Percentiles rank a stretch among this genome's conserved stretches.
phyloP scores from a whole-genome alignment of 2,888 invertebrate genomes.

The Syritta pipiens region DNA sequence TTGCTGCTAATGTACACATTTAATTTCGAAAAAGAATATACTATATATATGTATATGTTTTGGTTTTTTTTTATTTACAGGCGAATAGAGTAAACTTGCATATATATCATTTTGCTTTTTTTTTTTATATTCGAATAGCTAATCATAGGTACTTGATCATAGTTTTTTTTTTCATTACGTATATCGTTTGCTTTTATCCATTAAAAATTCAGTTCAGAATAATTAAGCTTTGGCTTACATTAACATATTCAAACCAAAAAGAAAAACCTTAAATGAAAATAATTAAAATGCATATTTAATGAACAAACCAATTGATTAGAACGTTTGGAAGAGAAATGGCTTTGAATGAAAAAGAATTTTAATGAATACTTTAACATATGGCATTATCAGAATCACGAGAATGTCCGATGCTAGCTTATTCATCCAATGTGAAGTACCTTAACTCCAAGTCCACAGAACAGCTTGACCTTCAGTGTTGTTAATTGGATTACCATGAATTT shows the following conservation, averaged over 20 bases:
- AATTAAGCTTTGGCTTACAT: conserved; percentile 27
- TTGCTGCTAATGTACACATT: conserved; percentile 50
- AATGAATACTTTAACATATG: too few species aligned
- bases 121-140: conserved; percentile 62
- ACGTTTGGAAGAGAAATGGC: too few species aligned
- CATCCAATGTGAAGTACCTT: too few species aligned
- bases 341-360: too few species aligned
- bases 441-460: too few species aligned
- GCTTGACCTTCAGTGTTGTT: too few species aligned
- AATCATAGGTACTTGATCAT: conserved; percentile 68
- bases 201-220: conserved; percentile 58
- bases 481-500: too few species aligned
- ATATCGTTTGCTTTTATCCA: conserved; percentile 70
- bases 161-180: conserved; percentile 71
- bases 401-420: too few species aligned
- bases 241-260: neutral
- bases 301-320: too few species aligned
- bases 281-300: neutral
- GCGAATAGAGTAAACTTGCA: conserved; percentile 39
- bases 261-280: neutral
- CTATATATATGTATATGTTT: conserved; percentile 45
- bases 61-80: conserved; percentile 72
- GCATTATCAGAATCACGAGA: too few species aligned
- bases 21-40: conserved; percentile 30
- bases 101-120: conserved; percentile 37